These are phyloP conservation scores for Drosophila neonasuta DNA, from an alignment of 2,888 invertebrate genomes.

Conservation along the genomic window DNA sequence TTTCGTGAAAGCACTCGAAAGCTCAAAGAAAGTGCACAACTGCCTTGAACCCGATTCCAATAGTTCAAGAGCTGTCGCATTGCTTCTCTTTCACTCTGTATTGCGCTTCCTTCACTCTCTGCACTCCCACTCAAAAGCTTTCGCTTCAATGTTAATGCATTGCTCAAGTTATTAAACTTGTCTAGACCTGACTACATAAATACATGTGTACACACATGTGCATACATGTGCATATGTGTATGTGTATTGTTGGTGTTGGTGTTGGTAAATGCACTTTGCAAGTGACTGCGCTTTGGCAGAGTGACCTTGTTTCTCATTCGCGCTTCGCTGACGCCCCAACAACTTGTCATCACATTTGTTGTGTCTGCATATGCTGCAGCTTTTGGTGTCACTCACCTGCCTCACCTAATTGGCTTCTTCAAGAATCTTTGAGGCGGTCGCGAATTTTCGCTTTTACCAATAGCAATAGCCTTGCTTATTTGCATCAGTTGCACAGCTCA, in stretches of 20 bases:
- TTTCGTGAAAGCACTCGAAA: conserved; percentile 8
- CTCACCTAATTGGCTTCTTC: conserved; percentile 21
- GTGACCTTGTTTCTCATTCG: conserved; percentile 68
- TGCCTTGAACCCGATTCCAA: conserved; percentile 42
- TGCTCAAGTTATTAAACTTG: conserved; percentile 61
- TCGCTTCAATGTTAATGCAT: conserved; percentile 57
- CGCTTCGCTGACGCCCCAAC: conserved; percentile 39
- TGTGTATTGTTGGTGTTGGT: conserved; percentile 3
- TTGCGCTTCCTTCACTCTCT: background rate
- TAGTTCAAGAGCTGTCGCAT: conserved; percentile 11
- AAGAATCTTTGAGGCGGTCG: conserved; percentile 4
- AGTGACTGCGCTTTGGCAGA: conserved; percentile 50
- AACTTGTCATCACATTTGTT: conserved; percentile 21
- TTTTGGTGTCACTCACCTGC: conserved; percentile 44
- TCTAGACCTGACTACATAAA: conserved; percentile 36
- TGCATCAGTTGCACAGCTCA: background rate
- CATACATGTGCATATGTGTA: background rate
- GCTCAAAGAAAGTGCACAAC: conserved; percentile 22
- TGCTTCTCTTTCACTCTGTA: conserved; percentile 32
- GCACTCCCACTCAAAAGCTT: conserved; percentile 47
- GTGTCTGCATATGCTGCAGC: conserved; percentile 14
- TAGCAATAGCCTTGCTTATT: background rate
- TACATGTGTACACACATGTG: conserved; percentile 12
- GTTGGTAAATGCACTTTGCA: conserved; percentile 24
- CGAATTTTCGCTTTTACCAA: conserved; percentile 9